These are phyloP conservation scores for Augochlora pura DNA, from an alignment of 1,140 invertebrate genomes.

Conservation along the genomic window DNA sequence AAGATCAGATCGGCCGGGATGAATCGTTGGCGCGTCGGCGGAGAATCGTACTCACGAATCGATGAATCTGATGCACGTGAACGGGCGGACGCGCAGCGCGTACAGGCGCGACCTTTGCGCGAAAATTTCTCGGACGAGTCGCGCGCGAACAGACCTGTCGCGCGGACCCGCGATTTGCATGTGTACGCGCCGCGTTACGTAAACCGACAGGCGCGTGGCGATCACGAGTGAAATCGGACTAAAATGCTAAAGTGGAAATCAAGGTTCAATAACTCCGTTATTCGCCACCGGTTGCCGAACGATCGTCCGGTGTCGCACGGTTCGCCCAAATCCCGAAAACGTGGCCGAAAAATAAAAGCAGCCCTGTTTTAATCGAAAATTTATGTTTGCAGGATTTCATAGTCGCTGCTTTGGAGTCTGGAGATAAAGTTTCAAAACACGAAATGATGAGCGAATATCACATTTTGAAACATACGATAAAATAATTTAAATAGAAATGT, in stretches of 20 bases:
- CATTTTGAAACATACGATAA: too few species aligned
- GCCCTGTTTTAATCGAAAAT: too few species aligned
- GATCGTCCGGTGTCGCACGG: too few species aligned
- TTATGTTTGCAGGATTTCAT: too few species aligned
- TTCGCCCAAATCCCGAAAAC: too few species aligned
- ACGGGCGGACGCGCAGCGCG: too few species aligned
- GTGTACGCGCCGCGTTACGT: slow-evolving; percentile 35
- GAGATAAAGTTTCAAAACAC: too few species aligned
- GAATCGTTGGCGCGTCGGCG: neutral
- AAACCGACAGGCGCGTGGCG: slow-evolving; percentile 42
- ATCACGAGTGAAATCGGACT: slow-evolving; percentile 58
- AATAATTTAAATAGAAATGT: too few species aligned
- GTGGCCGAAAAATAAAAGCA: too few species aligned
- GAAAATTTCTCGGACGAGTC: neutral
- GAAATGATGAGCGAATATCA: too few species aligned
- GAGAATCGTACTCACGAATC: neutral
- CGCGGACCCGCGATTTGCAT: slow-evolving; percentile 38
- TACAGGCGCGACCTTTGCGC: slow-evolving; percentile 9
- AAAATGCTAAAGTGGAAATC: slow-evolving; percentile 62
- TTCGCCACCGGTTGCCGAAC: slow-evolving; percentile 24
- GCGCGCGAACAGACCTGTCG: too few species aligned
- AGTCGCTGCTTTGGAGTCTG: too few species aligned
- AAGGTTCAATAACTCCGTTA: slow-evolving; percentile 65
- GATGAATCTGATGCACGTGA: neutral
- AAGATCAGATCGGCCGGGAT: neutral